Evolutionary conservation across 2,113 vertebrate species (phyloP), one percentile per base, ranked within the genome.

Genomic region (Coptodon rendalli): DNA sequence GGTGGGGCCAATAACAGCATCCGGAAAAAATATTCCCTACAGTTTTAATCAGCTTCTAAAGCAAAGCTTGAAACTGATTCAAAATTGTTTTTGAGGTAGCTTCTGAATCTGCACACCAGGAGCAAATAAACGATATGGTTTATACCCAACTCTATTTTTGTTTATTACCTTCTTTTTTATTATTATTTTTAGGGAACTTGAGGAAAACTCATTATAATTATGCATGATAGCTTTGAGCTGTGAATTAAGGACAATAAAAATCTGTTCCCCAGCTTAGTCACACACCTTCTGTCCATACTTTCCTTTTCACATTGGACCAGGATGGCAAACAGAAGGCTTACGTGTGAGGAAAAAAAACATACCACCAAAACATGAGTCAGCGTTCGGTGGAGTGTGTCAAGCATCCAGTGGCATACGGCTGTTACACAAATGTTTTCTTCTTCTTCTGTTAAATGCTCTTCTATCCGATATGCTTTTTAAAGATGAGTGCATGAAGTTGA

Each of bases 301-400:
- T 80, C 45, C 29, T 48, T 61, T 57, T 81, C n/a, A 54, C 53
- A 40, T 27, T 3, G 12, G 27, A 38, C 24, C 24, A 56, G 11
- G n/a, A 16, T 6, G 48, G 78, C 86, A 81, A 87, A 73, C 66
- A 90, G 57, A 87, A 66, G 80, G 79, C 40, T 61, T 85, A 61
- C 24, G 82, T 82, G 56, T 80, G 80, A 87, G 36, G 63, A 79
- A 84, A 48, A 73, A 86, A 81, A 29, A 81, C 63, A 50, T 43
- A 78, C 53, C 63, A 40, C 6, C 83, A 83, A 36, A 89, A 54
- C 80, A 88, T 92, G 91, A 94, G 63, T 94, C 90, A 93, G 90
- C 89, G 84, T 24, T 27, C 17, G 19, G 38, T 27, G 38, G 27
- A 81, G 66, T 80, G 84, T 85, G 63, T 87, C 89, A 84, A 53